Evolutionary conservation across 2,113 vertebrate species (phyloP), one percentile per base, ranked within the genome.

Genomic region (Limanda limanda): DNA sequence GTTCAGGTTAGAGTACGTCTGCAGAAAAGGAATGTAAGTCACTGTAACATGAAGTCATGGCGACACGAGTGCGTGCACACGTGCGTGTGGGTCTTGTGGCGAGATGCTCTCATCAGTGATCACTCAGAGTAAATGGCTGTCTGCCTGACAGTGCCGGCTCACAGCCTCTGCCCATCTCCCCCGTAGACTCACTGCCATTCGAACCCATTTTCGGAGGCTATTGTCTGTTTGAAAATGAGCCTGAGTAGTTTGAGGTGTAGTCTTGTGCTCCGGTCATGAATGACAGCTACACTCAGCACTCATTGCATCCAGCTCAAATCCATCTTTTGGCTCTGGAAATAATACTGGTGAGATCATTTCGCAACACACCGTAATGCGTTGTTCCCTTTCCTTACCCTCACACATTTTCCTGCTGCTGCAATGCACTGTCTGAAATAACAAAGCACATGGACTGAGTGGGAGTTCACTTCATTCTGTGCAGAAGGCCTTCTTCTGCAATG

Each of bases 51-150:
- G 37, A 52, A 63, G 56, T 40, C 27, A 60, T 11, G 40, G 14
- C 45, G 61, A 45, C 40, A 14, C 13, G 18, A 21, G n/a, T 54
- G 40, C 13, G 37, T 60, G 47, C 55, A 47, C 65, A 37, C 11
- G 23, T 25, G 31, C 59, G 42, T 31, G 70, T 72, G 66, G 80
- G 57, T 79, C 74, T 84, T 78, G 70, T 78, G 74, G 66, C 89
- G 82, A 81, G 87, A 89, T 77, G 79, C 85, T 92, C 82, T 91
- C 82, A 85, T 85, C 88, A 62, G 82, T 86, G 87, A 90, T 91
- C 87, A 82, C 76, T 92, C 92, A 74, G 62, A 89, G 88, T 83
- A 85, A 91, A 89, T 84, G 82, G 77, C 47, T 71, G 64, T 74
- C 84, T 84, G 76, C 35, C 82, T 78, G 84, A 71, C 79, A 67